Evolutionary conservation across 2,113 vertebrate species (phyloP).

Genomic region (Orthonyx spaldingii): DNA sequence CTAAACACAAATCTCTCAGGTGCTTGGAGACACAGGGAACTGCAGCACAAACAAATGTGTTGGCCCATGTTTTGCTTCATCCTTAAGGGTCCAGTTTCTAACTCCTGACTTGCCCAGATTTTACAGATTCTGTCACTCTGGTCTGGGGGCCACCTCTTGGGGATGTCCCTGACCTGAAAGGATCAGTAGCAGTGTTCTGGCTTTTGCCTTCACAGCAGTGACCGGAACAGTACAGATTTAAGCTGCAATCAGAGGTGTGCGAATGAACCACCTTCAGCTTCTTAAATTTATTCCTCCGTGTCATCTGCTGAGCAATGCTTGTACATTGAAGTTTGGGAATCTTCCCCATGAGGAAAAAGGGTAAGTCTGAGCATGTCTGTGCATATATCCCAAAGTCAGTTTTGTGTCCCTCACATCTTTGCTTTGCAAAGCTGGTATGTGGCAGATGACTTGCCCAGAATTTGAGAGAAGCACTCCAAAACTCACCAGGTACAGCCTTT

Average conservation of each 20-base stretch:
- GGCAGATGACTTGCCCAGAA: neutral
- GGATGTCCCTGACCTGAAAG: neutral
- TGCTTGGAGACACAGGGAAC: neutral
- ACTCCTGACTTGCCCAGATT: neutral
- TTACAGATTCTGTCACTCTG: neutral
- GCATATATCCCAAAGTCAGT: neutral
- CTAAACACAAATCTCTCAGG: neutral
- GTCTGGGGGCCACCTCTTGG: neutral
- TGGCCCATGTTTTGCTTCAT: neutral
- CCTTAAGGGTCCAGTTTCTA: neutral
- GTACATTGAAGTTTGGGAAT: neutral
- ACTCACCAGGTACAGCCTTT: neutral
- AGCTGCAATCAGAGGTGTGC: neutral
- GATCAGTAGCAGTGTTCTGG: neutral
- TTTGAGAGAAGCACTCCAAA: neutral
- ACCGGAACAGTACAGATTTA: neutral
- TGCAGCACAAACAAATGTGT: neutral
- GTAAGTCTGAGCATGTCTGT: neutral
- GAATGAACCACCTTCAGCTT: neutral
- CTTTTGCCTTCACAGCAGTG: neutral
- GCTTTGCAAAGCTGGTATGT: neutral
- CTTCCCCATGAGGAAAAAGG: neutral
- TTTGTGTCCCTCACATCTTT: neutral
- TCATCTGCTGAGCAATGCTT: neutral
- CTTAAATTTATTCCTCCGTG: neutral